Evolutionary conservation across 2,888 invertebrate species (phyloP), one percentile per base, ranked within the genome.

Genomic region (Andrena flavipes): DNA sequence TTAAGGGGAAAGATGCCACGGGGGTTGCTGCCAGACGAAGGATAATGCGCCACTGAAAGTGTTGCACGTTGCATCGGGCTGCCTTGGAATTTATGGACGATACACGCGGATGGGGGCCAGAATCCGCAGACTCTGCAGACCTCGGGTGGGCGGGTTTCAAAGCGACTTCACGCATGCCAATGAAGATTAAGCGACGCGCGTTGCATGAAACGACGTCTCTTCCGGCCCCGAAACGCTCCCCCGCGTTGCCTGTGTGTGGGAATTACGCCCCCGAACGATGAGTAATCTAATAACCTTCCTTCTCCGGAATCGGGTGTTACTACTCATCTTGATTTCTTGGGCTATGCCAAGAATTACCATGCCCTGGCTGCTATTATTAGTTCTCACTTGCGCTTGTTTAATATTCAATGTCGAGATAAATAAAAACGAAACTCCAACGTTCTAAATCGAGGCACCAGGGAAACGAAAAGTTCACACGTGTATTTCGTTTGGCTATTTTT

Each of bases 61-160:
- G 87, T 84, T 77, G 75, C 78, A 70, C 76, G 81, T 84, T 87
- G 83, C 77, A 72, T 75, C 87, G 70, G 65, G 56, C 73, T 69
- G 80, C 76, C 67, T 78, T 67, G 68, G 84, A 87, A 87, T 87
- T 87, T 84, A 87, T 88, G 78, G 77, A 20, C 84, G 81, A 79
- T 84, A 82, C 74, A 60, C 68, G 42, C 42, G 56, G 26, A 56
- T 23, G 29, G 42, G 7, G 23, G 33, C 54, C 59, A 30, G 75
- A 63, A 86, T 71, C 80, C 83, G 83, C 86, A 77, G 76, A 82
- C 59, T 70, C 77, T 62, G 86, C 86, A 49, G 70, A 51, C 13
- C 35, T 35, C 48, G 64, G 54, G 29, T 33, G 42, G 63, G 35
- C 35, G 59, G 71, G 35, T 56, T 82, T 88, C 83, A 88, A 83